Evolutionary conservation across 2,888 invertebrate genomes (phyloP), one percentile per base, ranked within the genome.

Genomic region (Eledona agricola): DNA sequence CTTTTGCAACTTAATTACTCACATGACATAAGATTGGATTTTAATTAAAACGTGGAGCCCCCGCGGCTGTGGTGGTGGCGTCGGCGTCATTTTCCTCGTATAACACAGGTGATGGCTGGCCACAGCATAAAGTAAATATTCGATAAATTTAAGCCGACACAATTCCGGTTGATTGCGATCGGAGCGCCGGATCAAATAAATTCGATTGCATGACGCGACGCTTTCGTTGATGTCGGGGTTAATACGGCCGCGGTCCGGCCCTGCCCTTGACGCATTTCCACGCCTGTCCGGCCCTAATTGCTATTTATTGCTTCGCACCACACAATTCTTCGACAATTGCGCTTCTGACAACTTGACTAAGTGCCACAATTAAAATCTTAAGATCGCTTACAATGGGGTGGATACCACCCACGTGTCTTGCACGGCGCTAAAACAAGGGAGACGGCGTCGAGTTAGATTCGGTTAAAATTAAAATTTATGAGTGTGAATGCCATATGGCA

Each of bases 231-330:
- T 34, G 35, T 23, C 25, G 22, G 17, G 23, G 37, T 43, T 50
- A 37, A 54, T 54, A 49, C 31, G 29, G 19, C 46, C 29, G 13
- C n/a, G 20, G 52, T 57, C 31, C 58, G 51, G 42, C 55, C 55
- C 63, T 55, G 51, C 60, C 61, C 54, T 54, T 47, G 63, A 64
- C 63, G 63, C 57, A 64, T 66, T 62, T 63, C 60, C 60, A 62
- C 59, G 59, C 59, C 62, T 63, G 67, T 65, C 66, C 58, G 53
- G 53, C 53, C 62, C 62, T 70, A 72, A 72, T 71, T 71, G 66
- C 66, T 70, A 69, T 72, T 72, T 70, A 70, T 70, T 58, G 67
- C 66, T 64, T 67, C 66, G 62, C 68, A 67, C 64, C 59, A 63
- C 60, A 60, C 65, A 58, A 62, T 64, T 57, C 58, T 64, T 61